These are phyloP conservation scores for Tretioscincus oriximinensis DNA, from an alignment of 2,113 vertebrate species.

Conservation along the genomic window DNA sequence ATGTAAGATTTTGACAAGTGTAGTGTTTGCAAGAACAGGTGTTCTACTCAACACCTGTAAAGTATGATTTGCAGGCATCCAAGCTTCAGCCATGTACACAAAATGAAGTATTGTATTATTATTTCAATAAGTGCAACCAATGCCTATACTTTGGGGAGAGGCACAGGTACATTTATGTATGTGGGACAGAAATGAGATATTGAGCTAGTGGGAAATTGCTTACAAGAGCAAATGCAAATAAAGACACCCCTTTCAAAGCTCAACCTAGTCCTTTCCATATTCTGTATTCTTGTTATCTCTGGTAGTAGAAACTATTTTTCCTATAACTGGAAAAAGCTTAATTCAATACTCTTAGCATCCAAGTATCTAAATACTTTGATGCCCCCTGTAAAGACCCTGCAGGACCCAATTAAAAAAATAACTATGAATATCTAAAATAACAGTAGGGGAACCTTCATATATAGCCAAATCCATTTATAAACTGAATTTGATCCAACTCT, in stretches of 20 bases:
- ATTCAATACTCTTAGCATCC: not conserved
- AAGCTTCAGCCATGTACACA: too few species aligned
- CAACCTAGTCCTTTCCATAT: not conserved
- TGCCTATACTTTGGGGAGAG: too few species aligned
- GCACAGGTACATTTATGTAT: too few species aligned
- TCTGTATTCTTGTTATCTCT: not conserved
- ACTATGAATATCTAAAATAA: constrained; percentile 17
- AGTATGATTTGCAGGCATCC: too few species aligned
- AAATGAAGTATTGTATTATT: too few species aligned
- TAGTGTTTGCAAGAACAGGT: too few species aligned
- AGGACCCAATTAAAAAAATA: constrained; percentile 12
- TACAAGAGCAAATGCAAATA: not conserved
- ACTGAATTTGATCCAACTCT: not conserved
- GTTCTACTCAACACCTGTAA: too few species aligned
- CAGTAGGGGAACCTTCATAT: constrained; percentile 5
- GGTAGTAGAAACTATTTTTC: not conserved
- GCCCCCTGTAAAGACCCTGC: not conserved
- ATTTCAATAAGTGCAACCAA: too few species aligned
- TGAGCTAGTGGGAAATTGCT: too few species aligned
- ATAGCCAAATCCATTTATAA: not conserved
- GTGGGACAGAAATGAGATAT: not conserved
- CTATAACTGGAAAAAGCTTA: not conserved
- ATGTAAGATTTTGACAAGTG: too few species aligned
- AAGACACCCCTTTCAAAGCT: not conserved
- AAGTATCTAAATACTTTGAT: constrained; percentile 3